Conservation (phyloP, 2,797 vertebrate genomes). For the Phataginus tricuspis region DNA sequence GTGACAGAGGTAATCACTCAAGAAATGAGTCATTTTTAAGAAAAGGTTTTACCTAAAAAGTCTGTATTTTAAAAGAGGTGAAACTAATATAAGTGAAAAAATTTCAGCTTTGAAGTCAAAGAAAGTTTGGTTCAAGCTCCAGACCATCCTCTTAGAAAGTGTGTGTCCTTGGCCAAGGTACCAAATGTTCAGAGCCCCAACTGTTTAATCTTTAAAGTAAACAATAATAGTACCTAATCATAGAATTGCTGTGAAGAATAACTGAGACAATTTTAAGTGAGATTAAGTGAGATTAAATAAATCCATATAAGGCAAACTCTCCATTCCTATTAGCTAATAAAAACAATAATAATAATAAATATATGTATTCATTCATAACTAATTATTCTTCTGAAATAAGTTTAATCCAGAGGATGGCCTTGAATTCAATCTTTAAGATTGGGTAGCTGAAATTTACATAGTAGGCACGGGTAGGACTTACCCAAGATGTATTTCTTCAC, state of each 20-base stretch:
- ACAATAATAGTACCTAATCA: neutral
- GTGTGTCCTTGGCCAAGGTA: neutral
- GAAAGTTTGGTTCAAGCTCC: neutral
- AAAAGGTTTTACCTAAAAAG: conserved; percentile 45
- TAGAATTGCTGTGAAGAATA: neutral
- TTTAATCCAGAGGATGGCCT: neutral
- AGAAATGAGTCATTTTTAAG: conserved; percentile 32
- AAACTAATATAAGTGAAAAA: conserved; percentile 18
- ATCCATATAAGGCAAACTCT: neutral
- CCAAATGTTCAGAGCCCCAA: neutral
- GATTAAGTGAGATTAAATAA: neutral
- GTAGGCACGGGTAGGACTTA: neutral
- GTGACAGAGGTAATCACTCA: conserved; percentile 16
- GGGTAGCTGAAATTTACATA: neutral
- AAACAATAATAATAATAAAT: neutral
- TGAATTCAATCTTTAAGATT: conserved; percentile 14
- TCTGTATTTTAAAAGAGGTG: conserved; percentile 39
- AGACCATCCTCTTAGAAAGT: neutral
- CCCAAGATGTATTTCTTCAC: conserved; percentile 16
- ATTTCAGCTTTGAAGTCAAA: conserved; percentile 14
- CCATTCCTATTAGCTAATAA: neutral
- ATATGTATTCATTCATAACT: conserved; percentile 9
- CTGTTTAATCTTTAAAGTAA: conserved; percentile 50
- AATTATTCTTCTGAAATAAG: neutral
- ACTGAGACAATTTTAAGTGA: conserved; percentile 28